These are phyloP conservation scores for Acridotheres tristis DNA, from an alignment of 2,797 vertebrate species.

Conservation along the genomic window DNA sequence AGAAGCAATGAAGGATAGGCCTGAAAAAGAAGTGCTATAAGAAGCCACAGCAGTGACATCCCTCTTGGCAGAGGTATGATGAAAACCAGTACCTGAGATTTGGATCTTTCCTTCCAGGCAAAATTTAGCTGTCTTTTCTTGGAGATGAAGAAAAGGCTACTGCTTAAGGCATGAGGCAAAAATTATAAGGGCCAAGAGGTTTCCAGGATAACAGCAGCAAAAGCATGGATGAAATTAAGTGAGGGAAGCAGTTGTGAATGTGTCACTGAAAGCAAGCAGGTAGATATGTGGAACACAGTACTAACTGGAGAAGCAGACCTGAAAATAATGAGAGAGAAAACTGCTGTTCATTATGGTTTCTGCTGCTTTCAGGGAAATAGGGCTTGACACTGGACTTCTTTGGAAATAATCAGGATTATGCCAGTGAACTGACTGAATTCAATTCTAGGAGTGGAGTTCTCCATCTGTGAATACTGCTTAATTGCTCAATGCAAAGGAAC, in stretches of 20 bases:
- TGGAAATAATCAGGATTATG: constrained; percentile 10
- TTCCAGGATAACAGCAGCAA: neutral
- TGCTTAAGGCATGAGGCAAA: neutral
- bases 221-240: neutral
- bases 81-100: neutral
- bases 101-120: neutral
- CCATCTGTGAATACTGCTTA: constrained; percentile 25
- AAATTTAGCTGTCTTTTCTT: neutral
- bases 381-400: constrained; percentile 9
- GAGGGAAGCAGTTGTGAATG: neutral
- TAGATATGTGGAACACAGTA: neutral
- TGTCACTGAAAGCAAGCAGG: neutral
- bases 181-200: neutral
- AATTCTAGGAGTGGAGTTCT: neutral
- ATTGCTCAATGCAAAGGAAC: neutral
- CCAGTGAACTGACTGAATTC: neutral
- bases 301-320: neutral
- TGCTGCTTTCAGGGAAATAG: neutral
- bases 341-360: neutral
- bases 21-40: neutral
- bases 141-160: neutral
- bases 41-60: neutral
- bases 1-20: neutral
- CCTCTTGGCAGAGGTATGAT: neutral
- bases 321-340: constrained; percentile 38